Conservation (phyloP, 2,113 vertebrate species). For the Crotalus tigris region DNA sequence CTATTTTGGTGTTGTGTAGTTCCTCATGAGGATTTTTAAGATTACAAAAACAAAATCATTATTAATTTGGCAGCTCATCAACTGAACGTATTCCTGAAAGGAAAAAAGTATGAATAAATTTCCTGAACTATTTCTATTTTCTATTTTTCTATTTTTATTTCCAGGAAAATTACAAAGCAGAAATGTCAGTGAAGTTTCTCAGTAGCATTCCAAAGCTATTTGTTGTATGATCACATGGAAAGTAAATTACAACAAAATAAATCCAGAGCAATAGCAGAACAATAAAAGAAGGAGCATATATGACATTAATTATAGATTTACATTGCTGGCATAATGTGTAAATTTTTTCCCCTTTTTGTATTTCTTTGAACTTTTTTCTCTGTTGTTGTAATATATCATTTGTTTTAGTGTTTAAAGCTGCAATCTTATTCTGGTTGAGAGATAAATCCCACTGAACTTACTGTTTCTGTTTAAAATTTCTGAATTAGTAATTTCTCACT, state of each 20-base stretch:
- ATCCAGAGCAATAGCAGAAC: constrained; percentile 26
- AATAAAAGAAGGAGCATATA: neutral
- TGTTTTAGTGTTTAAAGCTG: constrained; percentile 7
- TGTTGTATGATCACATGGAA: constrained; percentile 41
- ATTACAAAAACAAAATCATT: neutral
- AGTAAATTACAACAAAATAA: constrained; percentile 30
- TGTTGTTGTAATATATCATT: constrained; percentile 38
- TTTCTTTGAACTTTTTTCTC: neutral
- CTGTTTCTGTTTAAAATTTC: neutral
- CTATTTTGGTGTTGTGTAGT: constrained; percentile 14
- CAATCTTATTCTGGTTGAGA: neutral
- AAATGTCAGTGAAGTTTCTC: constrained; percentile 45
- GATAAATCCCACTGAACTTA: neutral
- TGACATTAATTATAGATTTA: constrained; percentile 33
- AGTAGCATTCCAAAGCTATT: constrained; percentile 32
- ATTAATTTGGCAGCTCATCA: constrained; percentile 4
- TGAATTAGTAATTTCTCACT: neutral
- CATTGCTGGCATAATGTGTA: constrained; percentile 19
- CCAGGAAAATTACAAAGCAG: constrained; percentile 29
- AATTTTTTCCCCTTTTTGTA: neutral
- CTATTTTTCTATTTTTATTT: neutral
- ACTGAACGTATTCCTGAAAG: constrained; percentile 7
- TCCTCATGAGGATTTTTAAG: constrained; percentile 36
- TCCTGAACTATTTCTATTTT: neutral
- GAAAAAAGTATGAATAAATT: constrained; percentile 22